These are phyloP conservation scores for Poecilia picta DNA, from an alignment of 2,797 vertebrate species.

Conservation along the genomic window DNA sequence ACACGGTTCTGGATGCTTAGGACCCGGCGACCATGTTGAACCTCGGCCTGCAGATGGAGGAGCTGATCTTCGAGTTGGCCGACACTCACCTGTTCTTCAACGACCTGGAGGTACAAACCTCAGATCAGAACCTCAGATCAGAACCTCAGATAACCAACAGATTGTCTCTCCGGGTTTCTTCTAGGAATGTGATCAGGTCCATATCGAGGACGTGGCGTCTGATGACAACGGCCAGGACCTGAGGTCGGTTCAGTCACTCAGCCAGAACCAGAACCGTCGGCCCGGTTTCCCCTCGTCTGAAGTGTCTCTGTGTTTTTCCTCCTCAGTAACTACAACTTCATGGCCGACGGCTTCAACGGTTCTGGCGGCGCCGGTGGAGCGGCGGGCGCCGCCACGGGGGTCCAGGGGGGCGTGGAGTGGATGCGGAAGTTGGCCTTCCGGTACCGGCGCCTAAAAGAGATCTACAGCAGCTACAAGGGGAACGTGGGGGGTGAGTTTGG, in stretches of 20 bases:
- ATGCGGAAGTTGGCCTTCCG: slow-evolving; percentile 98
- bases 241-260: slow-evolving; percentile 77
- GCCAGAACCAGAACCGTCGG: not conserved
- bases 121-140: not conserved
- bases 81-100: slow-evolving; percentile 99
- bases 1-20: slow-evolving; percentile 64
- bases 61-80: slow-evolving; percentile 98
- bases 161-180: slow-evolving; percentile 62
- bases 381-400: slow-evolving; percentile 82
- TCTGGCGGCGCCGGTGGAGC: slow-evolving; percentile 81
- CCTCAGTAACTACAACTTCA: slow-evolving; percentile 92
- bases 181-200: slow-evolving; percentile 98
- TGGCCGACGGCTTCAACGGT: slow-evolving; percentile 93
- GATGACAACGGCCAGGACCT: slow-evolving; percentile 99
- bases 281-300: not conserved
- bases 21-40: slow-evolving; percentile 93
- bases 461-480: slow-evolving; percentile 92
- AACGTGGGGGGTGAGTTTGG: slow-evolving; percentile 89
- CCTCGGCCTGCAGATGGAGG: slow-evolving; percentile 96
- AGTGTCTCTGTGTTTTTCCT: slow-evolving; percentile 13
- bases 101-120: slow-evolving; percentile 89
- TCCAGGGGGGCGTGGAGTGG: slow-evolving; percentile 97
- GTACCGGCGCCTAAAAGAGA: slow-evolving; percentile 94
- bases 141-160: no score
- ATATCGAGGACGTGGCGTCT: slow-evolving; percentile 95